Percentiles rank a stretch among this genome's conserved stretches.
These are phyloP conservation scores for Pelvicachromis taeniatus DNA, from an alignment of 2,113 vertebrate species.

Conservation along the genomic window DNA sequence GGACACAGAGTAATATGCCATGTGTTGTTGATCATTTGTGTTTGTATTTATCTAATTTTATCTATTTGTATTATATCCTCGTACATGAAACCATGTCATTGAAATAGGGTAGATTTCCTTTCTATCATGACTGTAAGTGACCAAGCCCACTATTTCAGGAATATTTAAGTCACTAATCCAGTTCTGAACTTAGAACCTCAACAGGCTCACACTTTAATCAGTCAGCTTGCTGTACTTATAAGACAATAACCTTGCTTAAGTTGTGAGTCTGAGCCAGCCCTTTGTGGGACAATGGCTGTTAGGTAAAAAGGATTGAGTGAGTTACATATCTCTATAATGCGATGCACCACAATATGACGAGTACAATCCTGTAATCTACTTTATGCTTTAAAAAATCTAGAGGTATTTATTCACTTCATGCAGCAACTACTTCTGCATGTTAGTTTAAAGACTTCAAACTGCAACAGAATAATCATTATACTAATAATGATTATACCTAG, in stretches of 20 bases:
- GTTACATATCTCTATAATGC: background rate
- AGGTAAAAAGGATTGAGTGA: background rate
- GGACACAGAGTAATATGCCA: background rate
- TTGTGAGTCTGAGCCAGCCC: background rate
- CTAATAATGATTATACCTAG: background rate
- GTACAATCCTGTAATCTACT: background rate
- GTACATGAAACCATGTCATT: background rate
- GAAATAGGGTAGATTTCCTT: background rate
- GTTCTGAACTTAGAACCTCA: background rate
- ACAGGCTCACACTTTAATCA: background rate
- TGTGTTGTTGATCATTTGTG: background rate
- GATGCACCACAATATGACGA: background rate
- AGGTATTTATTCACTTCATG: background rate
- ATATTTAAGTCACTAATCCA: background rate
- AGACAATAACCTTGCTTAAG: background rate
- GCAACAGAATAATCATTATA: background rate
- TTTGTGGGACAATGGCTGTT: background rate
- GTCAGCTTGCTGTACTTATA: background rate
- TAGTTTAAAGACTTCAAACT: background rate
- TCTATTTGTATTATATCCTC: background rate
- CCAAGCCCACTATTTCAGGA: background rate
- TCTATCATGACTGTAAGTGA: background rate
- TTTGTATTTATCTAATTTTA: background rate
- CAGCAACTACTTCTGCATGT: background rate
- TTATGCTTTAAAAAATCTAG: background rate